Evolutionary conservation across 2,113 vertebrate species (phyloP), one percentile per base, ranked within the genome.

Genomic region (Setophaga coronata): DNA sequence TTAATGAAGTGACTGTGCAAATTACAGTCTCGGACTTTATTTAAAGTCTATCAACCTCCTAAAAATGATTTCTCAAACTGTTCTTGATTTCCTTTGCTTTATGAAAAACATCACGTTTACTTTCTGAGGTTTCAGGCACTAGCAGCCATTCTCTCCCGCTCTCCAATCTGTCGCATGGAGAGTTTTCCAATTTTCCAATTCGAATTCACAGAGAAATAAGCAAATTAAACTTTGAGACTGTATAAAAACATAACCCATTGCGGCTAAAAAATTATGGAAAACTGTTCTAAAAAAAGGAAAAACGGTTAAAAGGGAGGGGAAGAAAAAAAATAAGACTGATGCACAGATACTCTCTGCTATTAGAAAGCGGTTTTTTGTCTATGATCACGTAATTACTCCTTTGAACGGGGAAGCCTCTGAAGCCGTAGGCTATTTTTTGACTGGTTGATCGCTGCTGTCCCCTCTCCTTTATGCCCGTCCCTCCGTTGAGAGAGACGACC

Each of bases 1-100:
- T 97, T 95, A 96, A 97, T 96, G 93, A 96, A 94, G 92, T 96
- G 95, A 89, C 88, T 90, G 89, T 2, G 88, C 85, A 95, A 97
- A 96, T 96, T 94, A 88, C 76, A 60, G 86, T 53, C 14, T 25
- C 14, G 34, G 88, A 96, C 91, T 96, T 97, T 67, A 95, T 96
- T 95, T 95, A 93, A 95, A 91, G 92, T 94, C 87, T 83, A 93
- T 95, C 95, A 92, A 78, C 60, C 72, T 64, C 72, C 92, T 73
- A 70, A 83, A 96, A 94, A 90, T 71, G 6, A 89, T 91, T 96
- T 91, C 89, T 87, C 74, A 89, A 96, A 96, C 92, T 96, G 93
- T 74, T 96, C 92, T 60, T 95, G 90, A 96, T 97, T 97, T 96
- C 96, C 95, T 94, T 89, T 71, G 61, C 93, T 87, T 95, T 95